Base-by-base conservation (phyloP, 2,888 invertebrate genomes). In the Patella caerulea region DNA sequence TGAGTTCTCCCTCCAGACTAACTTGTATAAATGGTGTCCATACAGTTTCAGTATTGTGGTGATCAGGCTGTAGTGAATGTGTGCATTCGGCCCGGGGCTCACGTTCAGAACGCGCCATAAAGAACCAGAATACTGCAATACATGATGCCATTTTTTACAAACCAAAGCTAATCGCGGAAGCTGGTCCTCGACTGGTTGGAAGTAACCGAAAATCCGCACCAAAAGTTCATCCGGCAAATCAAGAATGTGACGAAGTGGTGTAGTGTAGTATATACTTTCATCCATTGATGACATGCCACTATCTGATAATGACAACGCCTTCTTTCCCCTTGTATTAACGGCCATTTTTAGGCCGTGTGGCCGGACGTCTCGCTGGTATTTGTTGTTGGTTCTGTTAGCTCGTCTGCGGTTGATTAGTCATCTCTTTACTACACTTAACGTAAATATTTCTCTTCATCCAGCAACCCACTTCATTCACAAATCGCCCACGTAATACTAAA, bases 1-100 rank as follows among this genome's bases (percentile, higher is more conserved):
- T 12, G 87, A 83, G 78, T 85, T 84, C 73, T 87, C 86, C 71
- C 84, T 81, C 88, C 88, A 88, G 19, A 83, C 84, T 5, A 88
- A 81, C 54, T 81, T 81, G 78, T 88, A 87, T 24, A 88, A 79
- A 79, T 87, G 86, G 70, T 80, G 81, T 52, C 88, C 87, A 72
- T 87, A 88, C 15, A 84, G 77, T 11, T 84, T 83, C 77, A 87
- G 85, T 52, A 88, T 82, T 65, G 84, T 83, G 77, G 83, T 83
- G 2, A 88, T 76, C 55, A 87, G 77, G 24, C 83, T 83, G 79
- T 86, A 86, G 70, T 88, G 86, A 81, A 84, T 82, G 55, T 79
- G 79, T 9, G 78, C 76, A 76, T 83, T 86, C 3, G 72, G 70
- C 11, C 82, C 83, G 0, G 88, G 86, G 73, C 87, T 85, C 11